Base-by-base conservation (phyloP, 2,113 vertebrate species). In the Prietella phreatophila region DNA sequence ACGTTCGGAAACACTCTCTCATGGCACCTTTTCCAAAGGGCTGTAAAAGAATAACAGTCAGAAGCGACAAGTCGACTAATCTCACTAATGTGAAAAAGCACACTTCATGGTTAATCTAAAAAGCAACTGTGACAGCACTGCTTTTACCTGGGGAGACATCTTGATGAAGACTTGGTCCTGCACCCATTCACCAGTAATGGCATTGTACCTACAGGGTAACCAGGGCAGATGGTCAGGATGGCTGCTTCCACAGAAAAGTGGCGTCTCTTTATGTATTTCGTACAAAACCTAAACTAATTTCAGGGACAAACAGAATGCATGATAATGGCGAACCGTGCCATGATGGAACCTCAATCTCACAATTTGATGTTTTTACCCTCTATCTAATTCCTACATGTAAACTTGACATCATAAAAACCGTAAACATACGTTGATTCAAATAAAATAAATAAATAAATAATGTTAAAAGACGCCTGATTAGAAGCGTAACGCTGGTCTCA, bases 1-100 rank as follows among this genome's bases (percentile, higher is more conserved):
- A 99, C 98, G 97, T 95, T 94, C 98, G 95, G 94, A 96, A 99
- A 94, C 98, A 99, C 92, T 99, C 97, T 42, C 98, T 95, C 98
- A 99, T 99, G 19, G 98, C 97, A 79, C 98, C 98, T 83, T 94
- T 97, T 89, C 98, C 98, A 17, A 99, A 99, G 17, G 97, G 96
- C 98, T 99, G 94, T 60, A 89, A 89, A 27, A 86, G 91, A 22
- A 22, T 0, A 50, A 27, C 39, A 75, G 39, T 25, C 10, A 25
- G 63, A 63, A 22, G 19, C 4, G 82, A 50, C n/a, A 42, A 33
- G 58, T 30, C 55, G 20, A 50, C 14, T 14, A 15, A 33, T 58
- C 36, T 30, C 47, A 33, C 19, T 50, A 25, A 30, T 30, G 13
- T 33, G 8, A 60, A 81, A 81, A 50, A 47, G 1, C 25, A 58